Evolutionary conservation across 2,113 vertebrate genomes (phyloP).

Genomic region (Ictidomys tridecemlineatus): DNA sequence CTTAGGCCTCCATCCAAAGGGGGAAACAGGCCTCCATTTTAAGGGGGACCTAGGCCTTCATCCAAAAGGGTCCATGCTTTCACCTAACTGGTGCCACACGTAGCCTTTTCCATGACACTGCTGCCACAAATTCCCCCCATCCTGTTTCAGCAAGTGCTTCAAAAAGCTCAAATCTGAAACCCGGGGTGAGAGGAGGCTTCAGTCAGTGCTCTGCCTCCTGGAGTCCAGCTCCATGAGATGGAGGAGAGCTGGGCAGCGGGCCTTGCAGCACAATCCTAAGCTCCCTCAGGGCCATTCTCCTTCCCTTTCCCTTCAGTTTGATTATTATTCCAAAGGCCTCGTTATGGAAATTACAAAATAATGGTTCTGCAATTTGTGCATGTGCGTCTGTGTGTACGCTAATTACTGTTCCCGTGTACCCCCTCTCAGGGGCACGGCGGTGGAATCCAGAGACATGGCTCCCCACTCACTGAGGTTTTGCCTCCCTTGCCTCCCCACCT

Average conservation of each 20-base stretch:
- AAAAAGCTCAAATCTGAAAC: neutral
- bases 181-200: neutral
- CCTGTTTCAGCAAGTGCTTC: neutral
- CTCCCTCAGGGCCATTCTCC: neutral
- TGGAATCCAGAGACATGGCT: rapidly evolving
- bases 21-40: too few relatives aligned
- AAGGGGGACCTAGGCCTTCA: too few relatives aligned
- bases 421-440: neutral
- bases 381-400: conserved; percentile 50
- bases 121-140: neutral
- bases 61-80: neutral
- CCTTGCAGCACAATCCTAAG: neutral
- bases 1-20: neutral
- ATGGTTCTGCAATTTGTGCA: conserved; percentile 70
- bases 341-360: conserved; percentile 69
- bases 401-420: neutral
- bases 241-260: neutral
- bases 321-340: conserved; percentile 60
- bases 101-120: neutral
- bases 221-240: neutral
- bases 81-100: neutral
- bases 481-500: neutral
- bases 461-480: neutral
- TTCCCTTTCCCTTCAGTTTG: conserved; percentile 48
- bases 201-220: neutral